These are phyloP conservation scores for Chironomus striatipennis DNA, from an alignment of 1,140 invertebrate genomes.

Conservation along the genomic window DNA sequence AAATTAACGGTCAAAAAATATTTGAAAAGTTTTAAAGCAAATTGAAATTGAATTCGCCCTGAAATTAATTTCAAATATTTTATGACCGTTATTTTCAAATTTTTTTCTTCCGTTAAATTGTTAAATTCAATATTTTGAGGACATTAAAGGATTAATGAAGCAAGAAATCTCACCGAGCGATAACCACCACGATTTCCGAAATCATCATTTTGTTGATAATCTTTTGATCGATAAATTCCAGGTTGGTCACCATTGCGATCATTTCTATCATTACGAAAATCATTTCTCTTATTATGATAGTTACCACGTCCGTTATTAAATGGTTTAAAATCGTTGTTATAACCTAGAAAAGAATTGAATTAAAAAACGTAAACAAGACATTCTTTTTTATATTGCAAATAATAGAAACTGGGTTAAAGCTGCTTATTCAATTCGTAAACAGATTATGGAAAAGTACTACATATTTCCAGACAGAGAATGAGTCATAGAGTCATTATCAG, in stretches of 20 bases:
- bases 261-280: slow-evolving; percentile 34
- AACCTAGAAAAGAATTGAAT: slow-evolving; percentile 32
- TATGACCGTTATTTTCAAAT: not conserved
- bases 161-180: slow-evolving; percentile 11
- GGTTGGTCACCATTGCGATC: slow-evolving; percentile 31
- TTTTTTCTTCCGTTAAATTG: not conserved
- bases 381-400: slow-evolving; percentile 27
- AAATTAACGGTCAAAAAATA: not conserved
- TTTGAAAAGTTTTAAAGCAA: not conserved
- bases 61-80: not conserved
- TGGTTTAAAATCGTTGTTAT: slow-evolving; percentile 32
- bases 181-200: slow-evolving; percentile 16
- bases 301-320: slow-evolving; percentile 31
- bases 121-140: too few species aligned
- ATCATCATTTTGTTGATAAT: slow-evolving; percentile 4
- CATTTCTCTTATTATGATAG: slow-evolving; percentile 31
- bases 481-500: too few species aligned
- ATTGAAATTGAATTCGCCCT: too few species aligned
- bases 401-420: too few species aligned
- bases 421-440: too few species aligned
- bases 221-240: slow-evolving; percentile 23
- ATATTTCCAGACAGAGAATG: too few species aligned
- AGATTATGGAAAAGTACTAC: slow-evolving; percentile 26
- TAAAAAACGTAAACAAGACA: slow-evolving; percentile 27
- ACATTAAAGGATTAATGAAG: too few species aligned